Evolutionary conservation across 2,113 vertebrate genomes (phyloP).

Genomic region (Apteryx mantelli): DNA sequence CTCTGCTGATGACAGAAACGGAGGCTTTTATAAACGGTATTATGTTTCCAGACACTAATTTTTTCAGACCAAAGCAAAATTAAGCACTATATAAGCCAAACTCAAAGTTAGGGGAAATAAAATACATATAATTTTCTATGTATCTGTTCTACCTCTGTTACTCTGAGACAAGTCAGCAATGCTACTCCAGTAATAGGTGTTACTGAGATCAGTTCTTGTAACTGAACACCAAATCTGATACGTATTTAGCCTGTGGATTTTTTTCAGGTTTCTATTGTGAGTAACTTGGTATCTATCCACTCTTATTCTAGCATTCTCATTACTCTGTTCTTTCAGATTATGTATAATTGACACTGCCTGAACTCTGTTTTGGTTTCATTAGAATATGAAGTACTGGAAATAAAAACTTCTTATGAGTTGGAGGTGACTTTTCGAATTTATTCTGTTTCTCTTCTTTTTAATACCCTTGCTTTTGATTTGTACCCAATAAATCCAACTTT

Average conservation of each 20-base stretch:
- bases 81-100: not conserved
- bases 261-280: not conserved
- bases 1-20: not conserved
- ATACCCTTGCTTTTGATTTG: not conserved
- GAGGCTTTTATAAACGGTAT: not conserved
- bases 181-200: not conserved
- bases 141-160: not conserved
- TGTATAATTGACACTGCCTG: not conserved
- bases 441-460: not conserved
- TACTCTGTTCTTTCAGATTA: not conserved
- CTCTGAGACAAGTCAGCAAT: not conserved
- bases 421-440: not conserved
- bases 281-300: not conserved
- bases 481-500: not conserved
- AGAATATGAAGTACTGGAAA: not conserved
- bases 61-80: not conserved
- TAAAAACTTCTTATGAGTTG: not conserved
- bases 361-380: not conserved
- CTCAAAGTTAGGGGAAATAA: not conserved
- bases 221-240: not conserved
- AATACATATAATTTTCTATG: not conserved
- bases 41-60: not conserved
- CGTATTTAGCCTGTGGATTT: fast-evolving
- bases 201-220: not conserved
- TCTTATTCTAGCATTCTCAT: not conserved